Evolutionary conservation across 2,113 vertebrate species (phyloP).

Genomic region (Calidris pygmaea): DNA sequence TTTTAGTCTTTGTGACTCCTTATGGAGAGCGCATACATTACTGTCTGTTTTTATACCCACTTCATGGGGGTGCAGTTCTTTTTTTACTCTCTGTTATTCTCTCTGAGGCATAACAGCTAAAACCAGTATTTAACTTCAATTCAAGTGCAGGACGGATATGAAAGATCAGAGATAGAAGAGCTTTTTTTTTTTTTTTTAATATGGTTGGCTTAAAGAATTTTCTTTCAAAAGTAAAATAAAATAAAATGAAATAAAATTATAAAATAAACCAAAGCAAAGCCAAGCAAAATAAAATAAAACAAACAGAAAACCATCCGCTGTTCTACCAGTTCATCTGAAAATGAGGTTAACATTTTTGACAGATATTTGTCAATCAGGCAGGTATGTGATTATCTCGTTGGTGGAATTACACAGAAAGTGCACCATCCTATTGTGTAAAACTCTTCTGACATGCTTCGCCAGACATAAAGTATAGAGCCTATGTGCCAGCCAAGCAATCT

Average conservation of each 20-base stretch:
- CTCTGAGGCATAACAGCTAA: not conserved
- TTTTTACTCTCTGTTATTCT: not conserved
- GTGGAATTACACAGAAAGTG: not conserved
- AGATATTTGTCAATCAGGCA: not conserved
- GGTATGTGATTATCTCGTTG: not conserved
- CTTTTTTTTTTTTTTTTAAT: not conserved
- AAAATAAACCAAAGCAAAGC: not conserved
- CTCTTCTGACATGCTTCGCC: not conserved
- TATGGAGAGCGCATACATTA: not conserved
- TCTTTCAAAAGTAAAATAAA: not conserved
- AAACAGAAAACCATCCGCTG: not conserved
- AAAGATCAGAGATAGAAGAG: not conserved
- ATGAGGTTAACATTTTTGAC: not conserved
- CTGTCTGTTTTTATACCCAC: not conserved
- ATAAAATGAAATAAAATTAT: not conserved
- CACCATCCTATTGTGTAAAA: not conserved
- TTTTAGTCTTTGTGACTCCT: conserved; percentile 15
- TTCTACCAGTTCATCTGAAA: not conserved
- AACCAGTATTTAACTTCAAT: not conserved
- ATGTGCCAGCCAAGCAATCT: not conserved
- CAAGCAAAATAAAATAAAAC: not conserved
- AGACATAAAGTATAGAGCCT: not conserved
- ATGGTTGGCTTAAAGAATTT: not conserved
- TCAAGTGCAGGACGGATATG: not conserved
- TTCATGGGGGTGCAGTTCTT: not conserved